phyloP scores from a whole-genome alignment of 2,113 vertebrate species.

The Cheilinus undulatus region DNA sequence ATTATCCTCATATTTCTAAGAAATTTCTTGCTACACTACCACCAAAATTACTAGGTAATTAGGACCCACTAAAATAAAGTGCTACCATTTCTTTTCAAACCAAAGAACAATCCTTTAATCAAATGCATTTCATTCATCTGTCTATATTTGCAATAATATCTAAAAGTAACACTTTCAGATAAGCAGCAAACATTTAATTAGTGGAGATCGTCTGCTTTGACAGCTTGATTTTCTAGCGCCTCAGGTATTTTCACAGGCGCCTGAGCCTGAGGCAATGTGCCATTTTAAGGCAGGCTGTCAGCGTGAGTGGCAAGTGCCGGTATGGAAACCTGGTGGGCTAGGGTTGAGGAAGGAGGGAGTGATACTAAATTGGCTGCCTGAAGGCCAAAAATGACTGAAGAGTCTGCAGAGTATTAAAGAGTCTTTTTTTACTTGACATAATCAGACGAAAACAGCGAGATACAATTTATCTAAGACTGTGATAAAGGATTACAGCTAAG shows the following conservation, averaged over 20 bases:
- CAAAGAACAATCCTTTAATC: conserved; percentile 25
- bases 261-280: conserved; percentile 31
- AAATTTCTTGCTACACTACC: too few species aligned
- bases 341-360: not conserved
- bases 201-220: not conserved
- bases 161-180: conserved; percentile 13
- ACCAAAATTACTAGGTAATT: too few species aligned
- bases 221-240: conserved; percentile 2
- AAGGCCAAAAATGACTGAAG: conserved; percentile 24
- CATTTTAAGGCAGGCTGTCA: conserved; percentile 52
- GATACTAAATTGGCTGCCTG: conserved; percentile 35
- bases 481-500: not conserved
- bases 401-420: conserved; percentile 17
- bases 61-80: too few species aligned
- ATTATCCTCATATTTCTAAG: too few species aligned
- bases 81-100: too few species aligned
- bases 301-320: conserved; percentile 40
- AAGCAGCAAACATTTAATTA: conserved; percentile 21
- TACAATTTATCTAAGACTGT: not conserved
- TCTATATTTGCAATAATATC: not conserved
- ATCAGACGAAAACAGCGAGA: not conserved
- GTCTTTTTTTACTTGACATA: not conserved
- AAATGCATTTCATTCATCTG: conserved; percentile 28
- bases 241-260: conserved; percentile 16
- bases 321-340: conserved; percentile 17